These are phyloP conservation scores for Amphiprion percula DNA, from an alignment of 2,113 vertebrate species.

Conservation along the genomic window DNA sequence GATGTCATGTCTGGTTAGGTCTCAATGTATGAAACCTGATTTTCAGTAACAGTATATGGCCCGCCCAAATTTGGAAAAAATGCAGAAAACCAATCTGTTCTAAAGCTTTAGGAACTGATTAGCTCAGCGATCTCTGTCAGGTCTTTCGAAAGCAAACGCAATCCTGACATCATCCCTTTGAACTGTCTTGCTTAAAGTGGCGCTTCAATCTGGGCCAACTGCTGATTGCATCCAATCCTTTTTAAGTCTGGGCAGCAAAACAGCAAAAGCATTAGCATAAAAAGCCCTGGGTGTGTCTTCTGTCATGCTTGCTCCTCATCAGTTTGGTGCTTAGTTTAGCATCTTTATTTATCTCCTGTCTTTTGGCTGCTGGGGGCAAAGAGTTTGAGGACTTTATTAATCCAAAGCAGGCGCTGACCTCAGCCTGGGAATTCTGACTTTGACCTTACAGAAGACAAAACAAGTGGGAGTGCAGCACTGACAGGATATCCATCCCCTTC, in stretches of 20 bases:
- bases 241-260: constrained; percentile 51
- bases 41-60: constrained; percentile 16
- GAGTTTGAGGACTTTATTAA: constrained; percentile 48
- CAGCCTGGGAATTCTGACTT: constrained; percentile 54
- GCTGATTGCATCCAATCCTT: constrained; percentile 70
- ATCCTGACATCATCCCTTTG: constrained; percentile 64
- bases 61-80: constrained; percentile 28
- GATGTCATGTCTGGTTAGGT: constrained; percentile 60
- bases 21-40: constrained; percentile 39
- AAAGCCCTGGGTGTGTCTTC: constrained; percentile 54
- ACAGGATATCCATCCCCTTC: constrained; percentile 54
- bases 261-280: constrained; percentile 58
- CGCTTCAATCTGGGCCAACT: constrained; percentile 44
- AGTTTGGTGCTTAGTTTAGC: constrained; percentile 36
- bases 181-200: constrained; percentile 43
- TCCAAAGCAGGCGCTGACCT: constrained; percentile 40
- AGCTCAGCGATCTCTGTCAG: constrained; percentile 8
- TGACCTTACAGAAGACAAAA: constrained; percentile 43
- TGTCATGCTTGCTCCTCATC: constrained; percentile 35
- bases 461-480: constrained; percentile 50
- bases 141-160: constrained; percentile 31
- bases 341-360: constrained; percentile 54
- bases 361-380: constrained; percentile 36
- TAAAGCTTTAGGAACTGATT: constrained; percentile 29
- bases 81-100: constrained; percentile 1